phyloP scores from a whole-genome alignment of 1,140 invertebrate genomes.

The Battus philenor region DNA sequence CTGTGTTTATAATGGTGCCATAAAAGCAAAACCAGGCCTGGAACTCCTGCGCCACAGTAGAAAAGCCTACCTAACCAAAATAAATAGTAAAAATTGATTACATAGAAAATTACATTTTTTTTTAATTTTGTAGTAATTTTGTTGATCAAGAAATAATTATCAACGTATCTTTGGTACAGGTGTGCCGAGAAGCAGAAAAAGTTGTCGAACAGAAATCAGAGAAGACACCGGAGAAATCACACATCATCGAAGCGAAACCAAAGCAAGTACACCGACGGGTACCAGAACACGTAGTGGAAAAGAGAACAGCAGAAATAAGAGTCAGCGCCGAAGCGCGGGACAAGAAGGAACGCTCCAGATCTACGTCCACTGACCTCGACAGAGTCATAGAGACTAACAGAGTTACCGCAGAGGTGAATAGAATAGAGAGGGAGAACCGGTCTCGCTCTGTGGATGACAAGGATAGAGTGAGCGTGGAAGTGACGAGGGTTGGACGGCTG shows the following conservation, averaged over 20 bases:
- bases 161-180: constrained; percentile 27
- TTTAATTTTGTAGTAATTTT: not conserved
- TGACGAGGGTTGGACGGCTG: constrained; percentile 16
- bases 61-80: too few species aligned
- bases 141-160: not conserved
- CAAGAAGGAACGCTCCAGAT: constrained; percentile 26
- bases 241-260: constrained; percentile 33
- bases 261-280: constrained; percentile 25
- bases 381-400: constrained; percentile 27
- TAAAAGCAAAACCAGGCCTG: too few species aligned
- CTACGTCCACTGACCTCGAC: constrained; percentile 30
- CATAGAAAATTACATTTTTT: too few species aligned
- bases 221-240: constrained; percentile 29
- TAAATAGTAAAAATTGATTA: too few species aligned
- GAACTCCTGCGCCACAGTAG: too few species aligned
- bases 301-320: constrained; percentile 31
- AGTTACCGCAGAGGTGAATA: constrained; percentile 41
- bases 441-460: constrained; percentile 40
- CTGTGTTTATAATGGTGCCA: too few species aligned
- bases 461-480: constrained; percentile 29
- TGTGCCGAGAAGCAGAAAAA: constrained; percentile 68
- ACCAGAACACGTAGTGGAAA: constrained; percentile 25
- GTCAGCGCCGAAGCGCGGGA: constrained; percentile 18
- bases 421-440: constrained; percentile 34
- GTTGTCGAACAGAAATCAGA: constrained; percentile 51